Conservation (phyloP, 2,113 vertebrate species). For the Neoarius graeffei region DNA sequence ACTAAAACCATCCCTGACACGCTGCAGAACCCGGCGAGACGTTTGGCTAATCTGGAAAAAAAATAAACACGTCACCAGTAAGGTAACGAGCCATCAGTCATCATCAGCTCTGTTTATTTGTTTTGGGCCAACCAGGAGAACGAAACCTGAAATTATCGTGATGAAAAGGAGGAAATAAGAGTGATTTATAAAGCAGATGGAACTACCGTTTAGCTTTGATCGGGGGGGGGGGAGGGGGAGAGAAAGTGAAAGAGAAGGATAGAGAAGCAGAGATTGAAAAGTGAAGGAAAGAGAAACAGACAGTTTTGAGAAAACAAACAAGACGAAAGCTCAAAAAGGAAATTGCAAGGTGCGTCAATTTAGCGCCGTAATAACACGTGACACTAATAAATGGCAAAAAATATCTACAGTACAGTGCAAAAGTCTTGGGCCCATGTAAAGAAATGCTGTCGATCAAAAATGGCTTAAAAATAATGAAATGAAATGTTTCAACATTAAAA, state of each 20-base stretch:
- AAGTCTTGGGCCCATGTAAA: too few relatives aligned
- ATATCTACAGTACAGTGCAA: too few relatives aligned
- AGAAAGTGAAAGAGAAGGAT: neutral
- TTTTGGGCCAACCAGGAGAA: conserved; percentile 23
- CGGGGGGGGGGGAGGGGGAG: neutral
- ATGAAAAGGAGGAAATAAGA: conserved; percentile 18
- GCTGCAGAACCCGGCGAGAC: conserved; percentile 16
- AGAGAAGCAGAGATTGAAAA: neutral
- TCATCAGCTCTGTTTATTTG: conserved; percentile 38
- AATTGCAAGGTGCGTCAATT: neutral
- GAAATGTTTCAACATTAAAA: too few relatives aligned
- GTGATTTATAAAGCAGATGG: conserved; percentile 20
- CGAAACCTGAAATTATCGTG: neutral
- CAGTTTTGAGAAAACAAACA: conserved; percentile 7
- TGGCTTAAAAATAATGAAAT: too few relatives aligned
- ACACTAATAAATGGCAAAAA: neutral
- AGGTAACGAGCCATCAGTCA: conserved; percentile 36
- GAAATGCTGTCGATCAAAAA: too few relatives aligned
- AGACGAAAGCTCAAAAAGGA: neutral
- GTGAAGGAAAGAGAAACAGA: neutral
- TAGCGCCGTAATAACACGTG: neutral
- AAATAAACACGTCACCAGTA: conserved; percentile 27
- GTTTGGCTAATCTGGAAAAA: conserved; percentile 29
- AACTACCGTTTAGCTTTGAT: conserved; percentile 30
- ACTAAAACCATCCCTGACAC: conserved; percentile 25